Conservation (phyloP, 2,113 vertebrate species). For the Caloenas nicobarica region DNA sequence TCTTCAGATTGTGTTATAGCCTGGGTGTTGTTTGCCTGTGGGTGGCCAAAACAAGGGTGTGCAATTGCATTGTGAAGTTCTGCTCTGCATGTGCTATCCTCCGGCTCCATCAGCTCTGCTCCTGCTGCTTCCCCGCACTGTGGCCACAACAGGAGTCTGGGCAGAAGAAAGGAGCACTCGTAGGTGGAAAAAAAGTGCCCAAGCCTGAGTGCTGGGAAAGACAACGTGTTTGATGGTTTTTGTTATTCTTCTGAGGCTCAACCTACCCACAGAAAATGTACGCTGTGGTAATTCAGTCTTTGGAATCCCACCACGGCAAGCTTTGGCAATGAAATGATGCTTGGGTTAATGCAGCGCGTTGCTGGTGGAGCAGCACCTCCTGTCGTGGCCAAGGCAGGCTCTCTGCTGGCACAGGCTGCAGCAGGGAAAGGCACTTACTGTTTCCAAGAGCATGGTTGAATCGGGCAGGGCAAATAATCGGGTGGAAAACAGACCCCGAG, state of each 20-base stretch:
- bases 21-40: neutral
- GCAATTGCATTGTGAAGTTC: neutral
- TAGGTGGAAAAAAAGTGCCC: neutral
- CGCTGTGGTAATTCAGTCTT: neutral
- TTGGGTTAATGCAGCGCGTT: neutral
- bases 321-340: neutral
- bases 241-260: neutral
- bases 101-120: neutral
- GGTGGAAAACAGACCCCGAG: accelerated
- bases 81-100: neutral
- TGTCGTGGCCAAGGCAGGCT: neutral
- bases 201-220: neutral
- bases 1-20: neutral
- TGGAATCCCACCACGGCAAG: neutral
- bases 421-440: neutral
- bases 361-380: neutral
- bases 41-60: neutral
- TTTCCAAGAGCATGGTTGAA: neutral
- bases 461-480: neutral
- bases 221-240: neutral
- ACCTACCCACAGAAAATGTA: accelerated
- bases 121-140: neutral
- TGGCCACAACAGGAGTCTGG: accelerated
- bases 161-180: neutral
- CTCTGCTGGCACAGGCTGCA: neutral